Evolutionary conservation across 2,797 vertebrate species (phyloP), one percentile per base, ranked within the genome.

Genomic region (Lacerta bilineata): DNA sequence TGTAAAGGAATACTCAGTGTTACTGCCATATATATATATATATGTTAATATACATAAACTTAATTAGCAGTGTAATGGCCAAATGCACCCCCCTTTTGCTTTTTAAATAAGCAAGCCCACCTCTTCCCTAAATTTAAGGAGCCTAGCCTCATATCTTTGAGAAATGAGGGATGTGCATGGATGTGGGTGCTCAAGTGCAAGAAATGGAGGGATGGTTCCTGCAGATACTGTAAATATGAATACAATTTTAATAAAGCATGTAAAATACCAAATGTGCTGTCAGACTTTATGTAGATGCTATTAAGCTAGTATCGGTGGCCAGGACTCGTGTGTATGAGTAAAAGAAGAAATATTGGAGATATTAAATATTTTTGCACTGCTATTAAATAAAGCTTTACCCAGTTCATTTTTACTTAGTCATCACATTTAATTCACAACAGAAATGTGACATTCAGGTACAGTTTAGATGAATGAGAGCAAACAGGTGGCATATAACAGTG

Each of bases 221-320:
- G 97, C 97, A 96, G 96, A 97, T 97, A 97, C 92, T 99, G 99
- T 99, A 99, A 98, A 99, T 99, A 99, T 2, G 95, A 95, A 91
- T 98, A 97, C 97, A 97, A 94, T 99, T 99, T 99, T 99, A 98
- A 98, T 98, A 98, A 99, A 99, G 99, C 99, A 99, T 99, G 98
- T 98, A 98, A 97, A 98, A 97, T 98, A 97, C 97, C 97, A 97
- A 97, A 95, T 91, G 96, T 96, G 97, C 97, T 96, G 96, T 98
- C 97, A 96, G 97, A 97, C 97, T 98, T 96, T 96, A 88, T 98
- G 96, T 98, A 96, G 97, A 97, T 96, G 93, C 97, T 97, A 94
- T 94, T 96, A 90, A 93, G 92, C 87, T 93, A 77, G 86, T 90
- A 66, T 46, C 2, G 78, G 33, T 85, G 72, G 75, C 89, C 61